A percentile compares a stretch with the other conserved stretches of the same genome.
phyloP scores from a whole-genome alignment of 2,113 vertebrate species.

The Bombycilla garrulus region DNA sequence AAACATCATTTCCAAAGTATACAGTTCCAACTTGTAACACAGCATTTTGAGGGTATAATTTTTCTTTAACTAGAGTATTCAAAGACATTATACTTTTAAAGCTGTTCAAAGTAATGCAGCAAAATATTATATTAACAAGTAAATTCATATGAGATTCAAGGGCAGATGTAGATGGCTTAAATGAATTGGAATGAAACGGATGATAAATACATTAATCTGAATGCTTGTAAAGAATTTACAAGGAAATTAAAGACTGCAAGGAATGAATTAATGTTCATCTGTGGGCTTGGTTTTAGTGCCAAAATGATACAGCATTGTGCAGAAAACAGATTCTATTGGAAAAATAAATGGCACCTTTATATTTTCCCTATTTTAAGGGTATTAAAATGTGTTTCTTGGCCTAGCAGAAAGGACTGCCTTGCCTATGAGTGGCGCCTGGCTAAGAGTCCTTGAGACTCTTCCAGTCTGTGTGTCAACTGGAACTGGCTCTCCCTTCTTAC shows the following conservation, averaged over 20 bases:
- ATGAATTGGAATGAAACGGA: not conserved
- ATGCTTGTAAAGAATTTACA: not conserved
- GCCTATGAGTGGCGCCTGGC: not conserved
- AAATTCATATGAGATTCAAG: not conserved
- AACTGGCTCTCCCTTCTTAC: not conserved
- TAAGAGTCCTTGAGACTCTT: not conserved
- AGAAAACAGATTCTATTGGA: not conserved
- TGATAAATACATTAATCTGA: constrained; percentile 14
- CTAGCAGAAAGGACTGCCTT: not conserved
- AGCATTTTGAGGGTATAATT: not conserved
- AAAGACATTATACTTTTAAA: constrained; percentile 29
- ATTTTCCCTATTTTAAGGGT: not conserved
- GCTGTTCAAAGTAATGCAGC: constrained; percentile 26
- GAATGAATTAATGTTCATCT: not conserved
- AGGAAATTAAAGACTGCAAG: constrained; percentile 15
- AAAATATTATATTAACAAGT: constrained; percentile 17
- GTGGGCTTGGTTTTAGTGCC: constrained; percentile 5
- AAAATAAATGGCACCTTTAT: not conserved
- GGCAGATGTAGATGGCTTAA: constrained; percentile 21
- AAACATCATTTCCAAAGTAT: not conserved
- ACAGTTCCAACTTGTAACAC: constrained; percentile 25
- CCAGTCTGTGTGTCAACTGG: not conserved
- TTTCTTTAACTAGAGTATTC: constrained; percentile 30
- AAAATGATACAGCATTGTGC: not conserved
- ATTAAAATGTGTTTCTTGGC: not conserved